Evolutionary conservation across 2,113 vertebrate genomes (phyloP).

Genomic region (Limnothrissa miodon): DNA sequence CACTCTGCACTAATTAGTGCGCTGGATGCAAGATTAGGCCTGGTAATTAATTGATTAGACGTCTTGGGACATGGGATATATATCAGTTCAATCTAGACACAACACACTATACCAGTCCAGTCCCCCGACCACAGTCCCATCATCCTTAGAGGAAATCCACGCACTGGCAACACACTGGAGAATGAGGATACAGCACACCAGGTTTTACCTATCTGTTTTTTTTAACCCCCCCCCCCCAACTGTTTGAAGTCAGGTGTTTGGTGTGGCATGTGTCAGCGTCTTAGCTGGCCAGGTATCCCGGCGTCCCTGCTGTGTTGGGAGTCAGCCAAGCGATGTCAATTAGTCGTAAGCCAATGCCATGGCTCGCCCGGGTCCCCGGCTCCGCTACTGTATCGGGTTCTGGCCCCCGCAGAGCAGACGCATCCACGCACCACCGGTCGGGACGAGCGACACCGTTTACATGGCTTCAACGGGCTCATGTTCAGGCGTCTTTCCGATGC

Average conservation of each 20-base stretch:
- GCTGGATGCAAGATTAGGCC: constrained; percentile 15
- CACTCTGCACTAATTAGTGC: constrained; percentile 30
- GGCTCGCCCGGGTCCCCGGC: constrained; percentile 67
- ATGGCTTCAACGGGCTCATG: constrained; percentile 68
- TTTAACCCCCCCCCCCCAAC: background rate
- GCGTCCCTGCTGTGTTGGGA: constrained; percentile 71
- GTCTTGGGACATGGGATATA: background rate
- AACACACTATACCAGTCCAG: background rate
- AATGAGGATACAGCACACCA: background rate
- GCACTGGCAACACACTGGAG: background rate
- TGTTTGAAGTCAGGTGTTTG: constrained; percentile 2
- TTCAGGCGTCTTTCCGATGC: constrained; percentile 62
- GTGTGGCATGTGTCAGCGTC: constrained; percentile 15
- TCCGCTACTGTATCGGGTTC: constrained; percentile 80
- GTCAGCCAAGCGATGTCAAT: constrained; percentile 78
- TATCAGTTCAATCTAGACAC: constrained; percentile 16
- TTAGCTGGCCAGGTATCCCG: constrained; percentile 59
- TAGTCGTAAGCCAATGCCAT: constrained; percentile 82
- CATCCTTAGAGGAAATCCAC: background rate
- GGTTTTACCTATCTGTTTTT: background rate
- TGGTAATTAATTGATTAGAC: constrained; percentile 9
- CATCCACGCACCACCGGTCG: constrained; percentile 78
- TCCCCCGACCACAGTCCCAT: too few species aligned
- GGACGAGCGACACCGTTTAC: constrained; percentile 78
- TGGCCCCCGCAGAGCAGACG: constrained; percentile 75